phyloP scores from a whole-genome alignment of 2,113 vertebrate genomes.

The Salvelinus namaycush region DNA sequence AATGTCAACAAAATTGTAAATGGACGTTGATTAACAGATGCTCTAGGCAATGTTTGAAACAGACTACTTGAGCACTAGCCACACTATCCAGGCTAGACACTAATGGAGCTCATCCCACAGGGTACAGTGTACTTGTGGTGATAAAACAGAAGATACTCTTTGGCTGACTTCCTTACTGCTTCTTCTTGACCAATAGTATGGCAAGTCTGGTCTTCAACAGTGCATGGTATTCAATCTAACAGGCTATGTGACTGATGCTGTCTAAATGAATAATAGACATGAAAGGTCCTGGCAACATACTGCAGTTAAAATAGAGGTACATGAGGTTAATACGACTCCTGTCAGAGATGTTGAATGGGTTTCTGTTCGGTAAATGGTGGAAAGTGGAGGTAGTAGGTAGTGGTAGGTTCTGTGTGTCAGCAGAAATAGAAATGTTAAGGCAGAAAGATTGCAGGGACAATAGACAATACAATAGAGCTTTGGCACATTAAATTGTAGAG shows the following conservation, averaged over 20 bases:
- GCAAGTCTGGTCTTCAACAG: background rate
- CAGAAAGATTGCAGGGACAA: constrained; percentile 8
- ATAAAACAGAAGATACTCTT: background rate
- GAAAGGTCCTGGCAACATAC: background rate
- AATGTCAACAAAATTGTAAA: background rate
- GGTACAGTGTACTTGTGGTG: background rate
- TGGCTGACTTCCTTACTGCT: background rate
- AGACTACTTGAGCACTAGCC: background rate
- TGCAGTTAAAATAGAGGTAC: background rate
- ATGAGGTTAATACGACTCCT: constrained; percentile 40
- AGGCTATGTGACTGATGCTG: background rate
- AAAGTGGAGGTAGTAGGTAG: background rate
- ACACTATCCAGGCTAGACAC: background rate
- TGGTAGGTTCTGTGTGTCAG: background rate
- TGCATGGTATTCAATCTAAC: background rate
- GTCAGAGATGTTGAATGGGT: constrained; percentile 28
- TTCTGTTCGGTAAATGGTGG: too few species aligned
- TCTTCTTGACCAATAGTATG: background rate
- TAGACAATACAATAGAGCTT: constrained; percentile 44
- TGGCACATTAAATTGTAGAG: constrained; percentile 62
- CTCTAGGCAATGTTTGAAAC: background rate
- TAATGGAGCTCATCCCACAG: background rate
- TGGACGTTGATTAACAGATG: background rate
- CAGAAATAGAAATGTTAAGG: background rate
- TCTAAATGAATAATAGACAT: background rate